Conservation (phyloP, 2,113 vertebrate genomes). For the Kryptolebias marmoratus region DNA sequence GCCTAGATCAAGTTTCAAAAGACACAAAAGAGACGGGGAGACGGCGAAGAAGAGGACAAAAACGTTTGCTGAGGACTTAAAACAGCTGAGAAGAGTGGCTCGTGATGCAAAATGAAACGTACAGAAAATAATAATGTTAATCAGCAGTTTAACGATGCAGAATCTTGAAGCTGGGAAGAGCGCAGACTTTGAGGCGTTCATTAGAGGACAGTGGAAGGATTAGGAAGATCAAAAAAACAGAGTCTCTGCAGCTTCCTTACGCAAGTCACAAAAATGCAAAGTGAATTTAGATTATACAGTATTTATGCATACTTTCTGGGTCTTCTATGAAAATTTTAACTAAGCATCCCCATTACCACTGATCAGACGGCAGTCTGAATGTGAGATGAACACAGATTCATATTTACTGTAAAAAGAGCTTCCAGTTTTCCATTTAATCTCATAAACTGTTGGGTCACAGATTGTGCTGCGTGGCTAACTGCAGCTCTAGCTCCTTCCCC, state of each 20-base stretch:
- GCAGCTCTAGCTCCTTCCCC: constrained; percentile 11
- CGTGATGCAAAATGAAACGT: constrained; percentile 8
- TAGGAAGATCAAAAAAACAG: constrained; percentile 46
- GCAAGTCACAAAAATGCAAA: constrained; percentile 21
- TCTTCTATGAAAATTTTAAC: constrained; percentile 1
- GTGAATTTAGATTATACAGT: constrained; percentile 29
- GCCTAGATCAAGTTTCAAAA: constrained; percentile 45
- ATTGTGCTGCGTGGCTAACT: constrained; percentile 5
- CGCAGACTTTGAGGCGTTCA: constrained; percentile 48
- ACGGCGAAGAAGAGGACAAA: not conserved
- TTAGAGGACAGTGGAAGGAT: constrained; percentile 61
- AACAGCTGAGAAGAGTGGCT: constrained; percentile 37
- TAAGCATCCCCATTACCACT: not conserved
- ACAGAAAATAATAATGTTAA: constrained; percentile 24
- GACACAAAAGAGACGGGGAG: constrained; percentile 3
- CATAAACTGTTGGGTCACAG: not conserved
- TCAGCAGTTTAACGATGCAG: constrained; percentile 20
- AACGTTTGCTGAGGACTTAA: constrained; percentile 23
- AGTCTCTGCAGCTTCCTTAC: constrained; percentile 34
- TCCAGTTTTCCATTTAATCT: constrained; percentile 24
- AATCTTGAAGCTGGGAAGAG: constrained; percentile 33
- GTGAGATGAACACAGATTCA: constrained; percentile 19
- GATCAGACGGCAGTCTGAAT: constrained; percentile 10
- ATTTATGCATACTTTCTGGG: constrained; percentile 18
- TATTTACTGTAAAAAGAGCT: constrained; percentile 14